A percentile compares a stretch with the other conserved stretches of the same genome.
Conservation (phyloP, 2,888 invertebrate species). For the Drosophila algonquin region DNA sequence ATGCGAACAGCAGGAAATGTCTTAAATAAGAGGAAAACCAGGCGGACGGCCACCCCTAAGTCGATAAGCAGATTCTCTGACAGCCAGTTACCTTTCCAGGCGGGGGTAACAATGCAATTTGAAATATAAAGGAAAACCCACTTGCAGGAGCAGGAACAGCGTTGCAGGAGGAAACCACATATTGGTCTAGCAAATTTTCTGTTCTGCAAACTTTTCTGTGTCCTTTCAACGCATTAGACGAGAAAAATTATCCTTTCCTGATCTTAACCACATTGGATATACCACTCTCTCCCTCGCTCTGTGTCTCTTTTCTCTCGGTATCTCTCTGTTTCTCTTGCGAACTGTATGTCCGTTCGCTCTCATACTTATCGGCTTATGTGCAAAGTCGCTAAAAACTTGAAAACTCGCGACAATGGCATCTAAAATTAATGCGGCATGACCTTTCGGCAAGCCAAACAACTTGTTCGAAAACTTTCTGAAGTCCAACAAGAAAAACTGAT, state of each 20-base stretch:
- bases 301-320: not conserved
- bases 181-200: not conserved
- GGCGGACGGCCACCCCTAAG: not conserved
- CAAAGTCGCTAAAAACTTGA: conserved; percentile 51
- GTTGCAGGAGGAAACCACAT: not conserved
- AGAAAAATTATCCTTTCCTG: not conserved
- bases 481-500: not conserved
- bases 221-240: not conserved
- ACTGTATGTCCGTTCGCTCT: not conserved
- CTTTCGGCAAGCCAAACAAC: conserved; percentile 53
- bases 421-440: conserved; percentile 64
- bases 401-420: conserved; percentile 63
- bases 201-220: not conserved
- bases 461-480: conserved; percentile 54
- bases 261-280: not conserved
- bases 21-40: not conserved
- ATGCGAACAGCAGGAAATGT: not conserved
- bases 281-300: not conserved
- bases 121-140: not conserved
- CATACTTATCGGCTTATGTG: conserved; percentile 52
- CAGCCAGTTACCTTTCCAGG: not conserved
- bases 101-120: not conserved
- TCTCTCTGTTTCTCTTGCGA: not conserved
- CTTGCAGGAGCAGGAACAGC: not conserved
- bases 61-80: not conserved